A percentile compares a stretch with the other conserved stretches of the same genome.
Conservation (phyloP, 2,888 invertebrate species). For the Alentia gelatinosa region DNA sequence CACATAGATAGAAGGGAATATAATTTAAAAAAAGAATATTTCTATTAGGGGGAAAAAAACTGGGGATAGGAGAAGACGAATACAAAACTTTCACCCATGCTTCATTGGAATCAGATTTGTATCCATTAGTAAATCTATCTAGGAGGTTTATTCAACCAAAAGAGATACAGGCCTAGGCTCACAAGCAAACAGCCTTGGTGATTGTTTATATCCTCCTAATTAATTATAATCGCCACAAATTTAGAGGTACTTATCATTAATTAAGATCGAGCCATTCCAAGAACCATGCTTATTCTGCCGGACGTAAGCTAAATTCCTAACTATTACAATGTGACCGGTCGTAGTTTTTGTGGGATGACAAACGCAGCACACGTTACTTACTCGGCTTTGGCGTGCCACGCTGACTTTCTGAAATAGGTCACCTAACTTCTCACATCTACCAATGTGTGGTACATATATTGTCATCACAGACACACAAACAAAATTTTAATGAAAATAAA, state of each 20-base stretch:
- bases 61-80: too few species aligned
- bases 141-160: not conserved
- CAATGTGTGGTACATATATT: too few species aligned
- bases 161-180: not conserved
- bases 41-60: too few species aligned
- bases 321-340: not conserved
- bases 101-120: not conserved
- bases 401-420: constrained; percentile 49
- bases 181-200: not conserved
- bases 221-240: not conserved
- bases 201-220: not conserved
- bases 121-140: not conserved
- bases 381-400: constrained; percentile 53
- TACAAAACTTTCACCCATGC: constrained; percentile 26
- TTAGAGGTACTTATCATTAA: not conserved
- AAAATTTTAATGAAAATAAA: too few species aligned
- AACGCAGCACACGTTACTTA: constrained; percentile 49
- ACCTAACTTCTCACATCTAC: not conserved
- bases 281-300: not conserved
- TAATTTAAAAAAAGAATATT: too few species aligned
- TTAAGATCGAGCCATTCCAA: not conserved
- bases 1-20: too few species aligned
- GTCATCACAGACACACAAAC: too few species aligned
- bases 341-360: not conserved
- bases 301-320: not conserved